phyloP scores from a whole-genome alignment of 2,888 invertebrate species.

The Meganola albula region DNA sequence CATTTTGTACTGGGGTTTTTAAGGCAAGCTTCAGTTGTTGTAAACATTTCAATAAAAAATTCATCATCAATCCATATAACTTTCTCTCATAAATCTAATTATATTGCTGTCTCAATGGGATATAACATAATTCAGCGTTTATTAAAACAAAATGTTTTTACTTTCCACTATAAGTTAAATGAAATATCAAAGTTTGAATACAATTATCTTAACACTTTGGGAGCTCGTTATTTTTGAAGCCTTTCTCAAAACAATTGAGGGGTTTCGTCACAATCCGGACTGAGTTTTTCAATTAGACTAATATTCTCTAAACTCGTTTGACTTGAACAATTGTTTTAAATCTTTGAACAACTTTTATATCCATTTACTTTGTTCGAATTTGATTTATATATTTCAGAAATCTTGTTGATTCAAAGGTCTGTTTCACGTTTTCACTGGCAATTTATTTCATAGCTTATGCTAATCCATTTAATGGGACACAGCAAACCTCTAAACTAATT shows the following conservation, averaged over 20 bases:
- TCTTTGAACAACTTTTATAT: constrained; percentile 15
- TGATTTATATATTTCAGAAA: constrained; percentile 18
- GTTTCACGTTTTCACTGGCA: constrained; percentile 6
- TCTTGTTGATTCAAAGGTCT: constrained; percentile 15
- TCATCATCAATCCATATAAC: too few relatives aligned
- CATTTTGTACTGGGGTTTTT: too few relatives aligned
- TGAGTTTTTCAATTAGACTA: constrained; percentile 12
- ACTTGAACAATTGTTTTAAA: constrained; percentile 22
- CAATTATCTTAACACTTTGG: constrained; percentile 17
- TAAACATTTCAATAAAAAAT: too few relatives aligned
- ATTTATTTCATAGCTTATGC: constrained; percentile 17
- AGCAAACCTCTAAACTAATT: constrained; percentile 20
- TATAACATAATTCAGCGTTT: constrained; percentile 8
- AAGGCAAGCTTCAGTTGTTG: too few relatives aligned
- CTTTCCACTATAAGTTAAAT: constrained; percentile 20
- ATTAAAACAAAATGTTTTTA: constrained; percentile 13
- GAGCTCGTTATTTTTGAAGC: constrained; percentile 30
- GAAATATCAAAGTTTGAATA: constrained; percentile 28
- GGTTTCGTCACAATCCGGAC: constrained; percentile 14
- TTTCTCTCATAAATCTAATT: too few relatives aligned
- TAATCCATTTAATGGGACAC: constrained; percentile 22
- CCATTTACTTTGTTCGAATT: constrained; percentile 11
- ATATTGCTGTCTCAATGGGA: constrained; percentile 2
- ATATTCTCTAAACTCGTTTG: constrained; percentile 24
- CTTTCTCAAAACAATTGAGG: constrained; percentile 16